Base-by-base conservation (phyloP, 2,888 invertebrate species). In the Pogonocherus hispidulus region DNA sequence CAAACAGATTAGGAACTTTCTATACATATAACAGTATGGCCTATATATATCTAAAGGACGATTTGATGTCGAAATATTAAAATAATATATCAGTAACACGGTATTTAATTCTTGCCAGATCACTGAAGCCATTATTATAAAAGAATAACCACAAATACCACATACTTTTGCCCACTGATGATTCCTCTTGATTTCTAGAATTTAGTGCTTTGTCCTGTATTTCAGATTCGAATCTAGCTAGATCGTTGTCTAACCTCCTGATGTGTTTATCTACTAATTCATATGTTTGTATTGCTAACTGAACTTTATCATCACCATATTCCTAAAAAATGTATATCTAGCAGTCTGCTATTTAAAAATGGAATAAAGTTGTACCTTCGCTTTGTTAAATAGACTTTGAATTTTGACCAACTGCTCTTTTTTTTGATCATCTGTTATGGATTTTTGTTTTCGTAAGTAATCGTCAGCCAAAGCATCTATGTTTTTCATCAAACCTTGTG, bases 221-320 rank as follows among this genome's bases (percentile, higher is more conserved):
- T 86, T 98, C 98, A 0, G 96, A 94, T 85, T 99, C 98, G 84
- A 99, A 99, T 69, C 97, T 90, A 0, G 97, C 97, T 82, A 99
- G 89, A 88, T 99, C 98, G 64, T 97, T 96, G 86, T 99, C 99
- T 80, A 99, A 88, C 78, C 97, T 91, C 79, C 98, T 89, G 76
- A 99, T 99, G 84, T 99, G 98, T 85, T 98, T 98, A 85, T 99
- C 98, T 37, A 98, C 97, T 86, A 98, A 87, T 87, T 99, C 99
- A 83, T 99, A 99, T 0, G 98, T 98, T 87, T 98, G 97, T 86
- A 98, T 97, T 1, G 99, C 98, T 69, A 99, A 88, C 83, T 97
- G 96, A 32, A 99, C 98, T 87, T 99, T 99, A 81, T 98, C 98
- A 83, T 98, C 98, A 1, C 97, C 97, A 83, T 95, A 97, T 83